A percentile compares a stretch with the other conserved stretches of the same genome.
These are phyloP conservation scores for Poecilia velifera DNA, from an alignment of 2,797 vertebrate genomes.

Conservation along the genomic window DNA sequence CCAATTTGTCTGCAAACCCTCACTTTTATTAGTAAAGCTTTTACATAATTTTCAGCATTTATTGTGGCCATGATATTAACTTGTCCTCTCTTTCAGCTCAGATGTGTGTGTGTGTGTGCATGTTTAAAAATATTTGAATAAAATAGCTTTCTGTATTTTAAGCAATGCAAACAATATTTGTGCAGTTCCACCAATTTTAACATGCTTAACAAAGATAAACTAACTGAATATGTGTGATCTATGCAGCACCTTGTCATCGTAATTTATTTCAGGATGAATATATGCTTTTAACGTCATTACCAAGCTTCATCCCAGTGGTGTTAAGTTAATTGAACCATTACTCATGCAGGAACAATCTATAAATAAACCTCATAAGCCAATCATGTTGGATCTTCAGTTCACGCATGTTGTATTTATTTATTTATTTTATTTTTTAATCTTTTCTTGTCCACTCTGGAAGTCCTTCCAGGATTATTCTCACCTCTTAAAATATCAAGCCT, in stretches of 20 bases:
- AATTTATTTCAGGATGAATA: constrained; percentile 19
- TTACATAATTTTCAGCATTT: not conserved
- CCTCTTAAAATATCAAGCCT: not conserved
- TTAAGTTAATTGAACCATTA: constrained; percentile 2
- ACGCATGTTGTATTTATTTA: not conserved
- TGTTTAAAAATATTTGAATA: constrained; percentile 11
- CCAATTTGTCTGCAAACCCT: not conserved
- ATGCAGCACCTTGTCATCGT: constrained; percentile 3
- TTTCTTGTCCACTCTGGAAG: not conserved
- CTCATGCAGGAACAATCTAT: not conserved
- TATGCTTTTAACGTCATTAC: constrained; percentile 25
- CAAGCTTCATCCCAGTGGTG: not conserved
- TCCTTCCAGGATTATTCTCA: not conserved
- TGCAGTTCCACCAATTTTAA: constrained; percentile 11
- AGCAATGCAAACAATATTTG: constrained; percentile 14
- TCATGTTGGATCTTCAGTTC: constrained; percentile 1
- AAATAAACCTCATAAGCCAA: not conserved
- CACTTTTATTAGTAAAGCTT: not conserved
- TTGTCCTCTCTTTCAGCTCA: not conserved
- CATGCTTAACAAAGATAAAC: constrained; percentile 14
- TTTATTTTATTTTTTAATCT: not conserved
- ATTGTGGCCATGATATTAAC: not conserved
- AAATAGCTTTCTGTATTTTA: constrained; percentile 11
- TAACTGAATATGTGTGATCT: constrained; percentile 17
- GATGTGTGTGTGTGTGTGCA: not conserved